Evolutionary conservation across 2,888 invertebrate genomes (phyloP).

Genomic region (Ypsolopha sequella): DNA sequence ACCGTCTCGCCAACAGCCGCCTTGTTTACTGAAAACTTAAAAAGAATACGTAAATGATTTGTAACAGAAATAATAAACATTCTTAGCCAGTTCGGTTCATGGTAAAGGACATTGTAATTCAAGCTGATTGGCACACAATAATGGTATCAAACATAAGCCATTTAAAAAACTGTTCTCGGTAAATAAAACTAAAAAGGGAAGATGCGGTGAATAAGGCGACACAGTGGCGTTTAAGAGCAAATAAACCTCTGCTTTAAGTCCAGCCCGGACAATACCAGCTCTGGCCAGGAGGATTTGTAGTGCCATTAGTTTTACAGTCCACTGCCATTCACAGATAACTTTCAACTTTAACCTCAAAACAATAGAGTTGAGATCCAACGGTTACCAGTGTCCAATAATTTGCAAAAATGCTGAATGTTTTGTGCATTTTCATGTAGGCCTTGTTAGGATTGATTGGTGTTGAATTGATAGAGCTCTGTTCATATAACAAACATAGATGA

Average conservation of each 20-base stretch:
- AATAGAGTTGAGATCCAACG: too few species aligned
- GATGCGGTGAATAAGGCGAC: constrained; percentile 26
- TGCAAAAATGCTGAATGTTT: too few species aligned
- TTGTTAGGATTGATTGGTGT: too few species aligned
- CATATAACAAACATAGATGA: too few species aligned
- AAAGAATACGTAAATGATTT: constrained; percentile 53
- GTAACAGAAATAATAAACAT: constrained; percentile 56
- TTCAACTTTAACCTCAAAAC: constrained; percentile 6
- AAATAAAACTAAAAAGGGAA: constrained; percentile 54
- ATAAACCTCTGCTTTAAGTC: constrained; percentile 37
- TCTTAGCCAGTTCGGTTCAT: constrained; percentile 55
- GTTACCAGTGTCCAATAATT: too few species aligned
- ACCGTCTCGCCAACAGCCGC: constrained; percentile 30
- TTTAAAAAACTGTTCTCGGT: constrained; percentile 61
- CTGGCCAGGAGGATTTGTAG: constrained; percentile 53
- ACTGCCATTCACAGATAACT: neutral
- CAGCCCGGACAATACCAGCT: constrained; percentile 53
- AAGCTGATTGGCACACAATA: constrained; percentile 70
- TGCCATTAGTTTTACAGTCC: constrained; percentile 51
- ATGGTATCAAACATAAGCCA: constrained; percentile 68
- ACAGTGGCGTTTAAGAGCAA: constrained; percentile 41
- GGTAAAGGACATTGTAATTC: constrained; percentile 69
- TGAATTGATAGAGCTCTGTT: too few species aligned
- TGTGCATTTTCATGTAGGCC: too few species aligned
- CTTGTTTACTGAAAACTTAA: constrained; percentile 50